These are phyloP conservation scores for Lithophane ornitopus DNA, from an alignment of 2,888 invertebrate genomes.

Conservation along the genomic window DNA sequence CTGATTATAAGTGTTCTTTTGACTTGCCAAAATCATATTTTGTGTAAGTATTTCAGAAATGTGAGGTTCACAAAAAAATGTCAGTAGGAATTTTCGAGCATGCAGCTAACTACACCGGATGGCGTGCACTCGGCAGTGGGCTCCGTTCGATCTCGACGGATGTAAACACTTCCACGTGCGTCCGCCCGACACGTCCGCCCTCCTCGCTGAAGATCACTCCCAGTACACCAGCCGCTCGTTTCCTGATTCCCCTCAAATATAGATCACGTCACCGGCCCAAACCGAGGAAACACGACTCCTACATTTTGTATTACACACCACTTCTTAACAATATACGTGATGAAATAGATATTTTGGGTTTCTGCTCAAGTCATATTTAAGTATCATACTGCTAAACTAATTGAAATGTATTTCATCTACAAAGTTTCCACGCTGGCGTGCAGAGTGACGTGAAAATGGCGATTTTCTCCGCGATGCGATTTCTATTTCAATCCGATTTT, in stretches of 20 bases:
- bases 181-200: slow-evolving; percentile 74
- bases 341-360: slow-evolving; percentile 16
- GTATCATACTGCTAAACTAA: slow-evolving; percentile 29
- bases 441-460: slow-evolving; percentile 85
- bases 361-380: slow-evolving; percentile 14
- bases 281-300: slow-evolving; percentile 25
- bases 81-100: slow-evolving; percentile 62
- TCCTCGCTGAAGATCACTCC: slow-evolving; percentile 71
- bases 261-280: slow-evolving; percentile 44
- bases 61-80: slow-evolving; percentile 14
- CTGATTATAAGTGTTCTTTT: slow-evolving; percentile 38
- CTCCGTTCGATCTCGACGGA: slow-evolving; percentile 76
- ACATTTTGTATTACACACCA: slow-evolving; percentile 10
- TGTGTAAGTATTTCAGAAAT: slow-evolving; percentile 9
- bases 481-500: slow-evolving; percentile 91
- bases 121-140: slow-evolving; percentile 67
- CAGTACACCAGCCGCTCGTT: slow-evolving; percentile 61
- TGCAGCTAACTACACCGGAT: slow-evolving; percentile 71
- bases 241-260: slow-evolving; percentile 64
- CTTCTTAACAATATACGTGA: slow-evolving; percentile 11
- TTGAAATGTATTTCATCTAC: slow-evolving; percentile 59
- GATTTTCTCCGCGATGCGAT: slow-evolving; percentile 87
- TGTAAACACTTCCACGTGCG: slow-evolving; percentile 87
- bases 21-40: slow-evolving; percentile 35
- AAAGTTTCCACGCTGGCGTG: slow-evolving; percentile 81